These are phyloP conservation scores for Monochamus alternatus DNA, from an alignment of 2,888 invertebrate genomes.

Conservation along the genomic window DNA sequence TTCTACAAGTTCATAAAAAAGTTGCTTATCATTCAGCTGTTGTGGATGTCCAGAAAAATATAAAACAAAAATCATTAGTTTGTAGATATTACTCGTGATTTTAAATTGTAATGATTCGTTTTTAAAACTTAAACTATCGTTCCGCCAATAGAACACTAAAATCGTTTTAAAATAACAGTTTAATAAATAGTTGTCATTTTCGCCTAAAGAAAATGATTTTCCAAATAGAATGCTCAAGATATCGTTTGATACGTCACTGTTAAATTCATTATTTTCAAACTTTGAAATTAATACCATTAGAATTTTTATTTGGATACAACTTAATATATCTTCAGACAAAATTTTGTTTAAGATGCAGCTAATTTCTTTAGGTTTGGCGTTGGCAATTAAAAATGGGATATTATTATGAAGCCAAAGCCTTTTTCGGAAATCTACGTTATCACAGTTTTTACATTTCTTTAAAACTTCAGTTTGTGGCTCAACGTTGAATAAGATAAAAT, in stretches of 20 bases:
- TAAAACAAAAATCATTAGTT: constrained; percentile 53
- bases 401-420: constrained; percentile 58
- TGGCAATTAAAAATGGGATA: constrained; percentile 51
- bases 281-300: constrained; percentile 52
- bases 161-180: constrained; percentile 56
- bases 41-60: constrained; percentile 42
- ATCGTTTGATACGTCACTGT: constrained; percentile 28
- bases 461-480: constrained; percentile 41
- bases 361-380: constrained; percentile 39
- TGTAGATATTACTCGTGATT: constrained; percentile 48
- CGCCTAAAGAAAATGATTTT: constrained; percentile 34
- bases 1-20: constrained; percentile 41
- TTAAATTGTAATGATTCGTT: constrained; percentile 17
- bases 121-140: neutral
- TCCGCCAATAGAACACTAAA: constrained; percentile 44
- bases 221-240: constrained; percentile 46
- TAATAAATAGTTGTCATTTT: constrained; percentile 49
- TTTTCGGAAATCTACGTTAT: constrained; percentile 40
- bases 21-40: constrained; percentile 7
- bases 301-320: constrained; percentile 54
- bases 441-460: constrained; percentile 29
- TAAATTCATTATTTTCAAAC: constrained; percentile 42
- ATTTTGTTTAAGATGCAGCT: constrained; percentile 45
- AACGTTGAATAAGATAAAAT: constrained; percentile 55
- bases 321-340: constrained; percentile 37